These are phyloP conservation scores for Ditylenchus dipsaci DNA, from an alignment of 1,140 invertebrate genomes.

Conservation along the genomic window DNA sequence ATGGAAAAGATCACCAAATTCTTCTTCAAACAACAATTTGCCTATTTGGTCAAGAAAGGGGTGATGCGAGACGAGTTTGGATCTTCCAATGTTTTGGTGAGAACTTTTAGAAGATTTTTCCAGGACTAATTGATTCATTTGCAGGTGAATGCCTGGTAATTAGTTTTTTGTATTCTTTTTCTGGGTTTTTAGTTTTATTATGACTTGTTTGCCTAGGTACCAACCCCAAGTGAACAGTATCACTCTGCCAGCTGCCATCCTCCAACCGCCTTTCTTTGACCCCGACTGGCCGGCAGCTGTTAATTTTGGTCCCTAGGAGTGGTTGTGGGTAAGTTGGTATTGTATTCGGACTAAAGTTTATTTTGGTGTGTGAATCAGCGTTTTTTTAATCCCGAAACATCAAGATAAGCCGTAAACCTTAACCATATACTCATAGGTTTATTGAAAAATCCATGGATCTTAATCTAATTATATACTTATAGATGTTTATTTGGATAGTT, in stretches of 20 bases:
- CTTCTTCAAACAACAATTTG: not conserved
- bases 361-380: too few relatives aligned
- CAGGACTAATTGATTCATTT: too few relatives aligned
- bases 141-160: not conserved
- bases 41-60: not conserved
- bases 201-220: not conserved
- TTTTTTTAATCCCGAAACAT: too few relatives aligned
- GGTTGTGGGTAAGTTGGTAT: conserved; percentile 62
- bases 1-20: conserved; percentile 1
- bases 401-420: too few relatives aligned
- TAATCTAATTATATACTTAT: too few relatives aligned
- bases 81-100: not conserved
- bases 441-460: too few relatives aligned
- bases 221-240: conserved; percentile 32
- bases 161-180: too few relatives aligned
- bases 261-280: conserved; percentile 64
- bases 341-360: too few relatives aligned
- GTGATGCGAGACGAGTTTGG: conserved; percentile 4
- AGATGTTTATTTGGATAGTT: too few relatives aligned
- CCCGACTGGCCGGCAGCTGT: conserved; percentile 64
- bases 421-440: too few relatives aligned
- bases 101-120: not conserved
- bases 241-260: conserved; percentile 39
- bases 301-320: conserved; percentile 64
- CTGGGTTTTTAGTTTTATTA: too few relatives aligned